Base-by-base conservation (phyloP, 92 coral and sea anemone genomes). In the Palythoa heliodiscus region DNA sequence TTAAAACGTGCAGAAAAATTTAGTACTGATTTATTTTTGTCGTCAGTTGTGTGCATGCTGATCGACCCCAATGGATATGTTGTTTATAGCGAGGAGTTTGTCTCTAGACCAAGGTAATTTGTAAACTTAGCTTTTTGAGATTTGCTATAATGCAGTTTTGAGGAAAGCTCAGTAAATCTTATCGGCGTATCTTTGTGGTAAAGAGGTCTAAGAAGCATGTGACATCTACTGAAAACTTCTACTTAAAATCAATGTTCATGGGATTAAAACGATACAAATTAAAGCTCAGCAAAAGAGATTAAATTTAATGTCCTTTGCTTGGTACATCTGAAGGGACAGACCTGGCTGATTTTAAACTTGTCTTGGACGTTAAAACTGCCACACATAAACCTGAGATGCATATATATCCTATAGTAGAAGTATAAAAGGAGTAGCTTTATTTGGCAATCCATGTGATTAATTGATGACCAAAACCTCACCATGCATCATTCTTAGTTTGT, bases 1-100 rank as follows among this genome's bases (percentile, higher is more conserved):
- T 29, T 29, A 29, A 29, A 29, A 29, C 35, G 1, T 29, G 35
- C 35, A 29, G 35, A 43, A 43, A 43, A 5, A 43, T 19, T 7
- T n/a, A 19, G 24, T 17, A 22, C 3, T 19, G 10, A 19, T 60
- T 48, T 77, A 11, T 7, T 73, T 77, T 4, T 48, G 43, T 89
- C 87, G 73, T 29, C 86, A 93, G 97, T 91, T 35, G 87, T 92
- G 2, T 93, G 97, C 58, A 85, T 91, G 90, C 63, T 93, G 93
- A 86, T 93, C 61, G 97, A 93, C 53, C 94, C 95, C 16, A 93
- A 93, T 37, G 97, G 94, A 14, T 93, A 93, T 72, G 94, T 93
- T 17, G 95, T 93, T 20, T 93, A 93, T 84, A 87, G 91, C 85
- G 89, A 91, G 76, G 93, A 88, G 83, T 93, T 93, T 53, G 90